Conservation (phyloP, 2,113 vertebrate genomes). For the Lepidothrix coronata region DNA sequence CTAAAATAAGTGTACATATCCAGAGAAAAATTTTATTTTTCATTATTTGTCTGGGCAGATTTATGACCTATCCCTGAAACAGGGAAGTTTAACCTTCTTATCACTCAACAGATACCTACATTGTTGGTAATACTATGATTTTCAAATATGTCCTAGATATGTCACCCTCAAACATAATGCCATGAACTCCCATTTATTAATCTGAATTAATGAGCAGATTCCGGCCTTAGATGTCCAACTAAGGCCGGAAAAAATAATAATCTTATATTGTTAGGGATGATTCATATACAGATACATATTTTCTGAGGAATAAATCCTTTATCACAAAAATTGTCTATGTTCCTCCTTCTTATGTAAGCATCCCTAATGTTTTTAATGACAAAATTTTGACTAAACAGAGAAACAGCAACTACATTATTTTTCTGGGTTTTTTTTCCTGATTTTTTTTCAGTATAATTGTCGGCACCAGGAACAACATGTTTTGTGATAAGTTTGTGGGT, state of each 20-base stretch:
- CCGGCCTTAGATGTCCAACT: constrained; percentile 34
- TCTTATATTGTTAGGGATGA: background rate
- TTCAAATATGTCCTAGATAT: constrained; percentile 49
- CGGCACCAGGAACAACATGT: background rate
- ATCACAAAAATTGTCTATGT: background rate
- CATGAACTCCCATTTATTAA: constrained; percentile 30
- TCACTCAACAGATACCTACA: background rate
- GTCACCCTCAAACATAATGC: background rate
- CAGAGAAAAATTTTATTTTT: background rate
- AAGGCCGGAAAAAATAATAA: background rate
- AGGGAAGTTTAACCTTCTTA: constrained; percentile 4
- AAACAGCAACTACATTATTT: background rate
- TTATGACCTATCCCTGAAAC: background rate
- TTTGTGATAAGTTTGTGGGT: background rate
- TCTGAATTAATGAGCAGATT: constrained; percentile 57
- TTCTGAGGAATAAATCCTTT: background rate
- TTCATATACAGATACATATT: background rate
- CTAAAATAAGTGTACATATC: background rate
- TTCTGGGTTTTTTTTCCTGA: accelerated
- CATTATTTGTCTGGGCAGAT: background rate
- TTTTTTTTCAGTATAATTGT: background rate
- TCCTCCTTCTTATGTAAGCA: background rate
- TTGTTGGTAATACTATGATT: background rate
- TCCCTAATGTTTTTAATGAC: background rate
- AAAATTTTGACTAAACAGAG: background rate